Conservation (phyloP, 92 coral and sea anemone species). For the Actinostola sp. region DNA sequence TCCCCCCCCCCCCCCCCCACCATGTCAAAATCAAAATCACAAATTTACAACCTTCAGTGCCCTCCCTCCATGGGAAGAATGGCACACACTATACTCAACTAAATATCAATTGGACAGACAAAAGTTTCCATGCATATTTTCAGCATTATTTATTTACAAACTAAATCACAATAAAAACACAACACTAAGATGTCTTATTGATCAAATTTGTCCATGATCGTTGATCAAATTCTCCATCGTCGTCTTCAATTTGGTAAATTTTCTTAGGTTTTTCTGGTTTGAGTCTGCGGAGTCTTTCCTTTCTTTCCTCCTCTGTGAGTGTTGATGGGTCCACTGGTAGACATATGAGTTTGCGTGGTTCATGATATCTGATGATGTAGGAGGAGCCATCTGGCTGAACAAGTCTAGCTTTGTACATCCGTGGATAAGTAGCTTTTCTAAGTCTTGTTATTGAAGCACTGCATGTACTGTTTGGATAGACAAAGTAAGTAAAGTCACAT, state of each 20-base stretch:
- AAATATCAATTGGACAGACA: too few relatives aligned
- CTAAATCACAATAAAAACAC: neutral
- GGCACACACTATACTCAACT: too few relatives aligned
- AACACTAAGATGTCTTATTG: slow-evolving; percentile 41
- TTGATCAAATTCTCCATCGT: slow-evolving; percentile 80
- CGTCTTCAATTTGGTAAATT: slow-evolving; percentile 87
- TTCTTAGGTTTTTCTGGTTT: slow-evolving; percentile 94
- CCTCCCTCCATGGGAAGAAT: too few relatives aligned
- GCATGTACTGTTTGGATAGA: slow-evolving; percentile 55
- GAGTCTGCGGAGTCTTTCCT: slow-evolving; percentile 78
- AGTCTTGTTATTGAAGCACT: slow-evolving; percentile 86
- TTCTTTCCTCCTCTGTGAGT: slow-evolving; percentile 94
- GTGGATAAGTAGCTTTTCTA: slow-evolving; percentile 77
- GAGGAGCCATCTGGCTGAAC: slow-evolving; percentile 96
- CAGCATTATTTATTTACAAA: slow-evolving; percentile 7
- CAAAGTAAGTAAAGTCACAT: neutral
- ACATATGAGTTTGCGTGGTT: slow-evolving; percentile 77
- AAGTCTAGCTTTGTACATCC: slow-evolving; percentile 85
- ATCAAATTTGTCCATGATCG: slow-evolving; percentile 92
- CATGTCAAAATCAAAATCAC: too few relatives aligned
- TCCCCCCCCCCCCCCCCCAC: too few relatives aligned
- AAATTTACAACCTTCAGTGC: too few relatives aligned
- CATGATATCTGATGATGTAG: slow-evolving; percentile 71
- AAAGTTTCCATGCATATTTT: too few relatives aligned
- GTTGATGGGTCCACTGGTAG: slow-evolving; percentile 88